Base-by-base conservation (phyloP, 2,888 invertebrate genomes). In the Trissolcus brochymenae region DNA sequence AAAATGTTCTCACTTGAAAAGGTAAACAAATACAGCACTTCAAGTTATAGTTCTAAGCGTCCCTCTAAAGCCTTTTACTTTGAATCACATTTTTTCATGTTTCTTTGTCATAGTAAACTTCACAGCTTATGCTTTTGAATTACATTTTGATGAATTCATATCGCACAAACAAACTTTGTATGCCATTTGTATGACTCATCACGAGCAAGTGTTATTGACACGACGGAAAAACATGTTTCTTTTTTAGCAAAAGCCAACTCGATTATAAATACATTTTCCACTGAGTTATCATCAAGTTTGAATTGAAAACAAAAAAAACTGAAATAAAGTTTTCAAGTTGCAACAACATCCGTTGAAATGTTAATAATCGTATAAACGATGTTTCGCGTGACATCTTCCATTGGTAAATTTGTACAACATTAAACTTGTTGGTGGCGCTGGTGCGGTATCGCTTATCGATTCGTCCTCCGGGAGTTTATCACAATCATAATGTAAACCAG, bases 391-490 rank as follows among this genome's bases (percentile, higher is more conserved):
- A 35, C 35, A 46, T 14, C 46, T 46, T 46, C 41, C 46, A 71
- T 71, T 64, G 54, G 72, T 64, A 72, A 64, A 64, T 72, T 64
- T 72, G 65, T 64, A 72, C 64, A 64, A 59, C 49, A 51, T 59
- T 59, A n/a, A 16, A 56, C 40, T 72, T 53, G 53, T 51, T 64
- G 59, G 49, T 72, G 64, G 72, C 59, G 72, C 72, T 16, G 53
- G 65, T 72, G 65, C 60, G 60, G 51, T 59, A 49, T 60, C 49
- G 59, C 46, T 59, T 65, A 72, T 72, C 64, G 72, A 65, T 72
- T 72, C 57, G 54, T 16, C 43, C 56, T 35, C 49, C 43, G 40
- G 62, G 65, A 40, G 59, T 49, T 53, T 70, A 59, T 40, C 2
- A 29, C 59, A 53, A 16, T 65, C 29, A 53, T 49, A 59, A 43